Evolutionary conservation across 1,140 invertebrate species (phyloP).

Genomic region (Drosophila albomicans): DNA sequence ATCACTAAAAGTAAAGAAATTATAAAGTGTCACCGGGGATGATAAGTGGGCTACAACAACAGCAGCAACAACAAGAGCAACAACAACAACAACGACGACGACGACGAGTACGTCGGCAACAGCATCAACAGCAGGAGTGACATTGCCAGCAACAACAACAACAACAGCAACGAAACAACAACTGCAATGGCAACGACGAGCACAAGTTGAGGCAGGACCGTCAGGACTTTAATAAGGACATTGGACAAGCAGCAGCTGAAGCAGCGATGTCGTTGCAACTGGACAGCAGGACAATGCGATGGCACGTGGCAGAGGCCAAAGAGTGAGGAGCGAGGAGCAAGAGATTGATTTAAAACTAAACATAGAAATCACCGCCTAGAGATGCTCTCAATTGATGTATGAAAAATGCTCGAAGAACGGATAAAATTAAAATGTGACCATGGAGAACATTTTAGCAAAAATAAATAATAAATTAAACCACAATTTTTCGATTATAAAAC

Average conservation of each 20-base stretch:
- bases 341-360: conserved; percentile 53
- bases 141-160: conserved; percentile 53
- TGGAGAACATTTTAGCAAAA: not conserved
- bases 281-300: conserved; percentile 42
- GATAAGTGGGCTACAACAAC: conserved; percentile 83
- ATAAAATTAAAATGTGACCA: not conserved
- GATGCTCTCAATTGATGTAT: conserved; percentile 6
- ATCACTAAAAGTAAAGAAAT: conserved; percentile 85
- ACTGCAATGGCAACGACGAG: conserved; percentile 38
- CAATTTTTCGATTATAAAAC: not conserved
- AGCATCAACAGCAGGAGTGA: conserved; percentile 58
- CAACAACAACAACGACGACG: conserved; percentile 30
- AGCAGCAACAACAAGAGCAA: conserved; percentile 46
- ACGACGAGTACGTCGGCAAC: conserved; percentile 38
- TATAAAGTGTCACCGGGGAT: conserved; percentile 85
- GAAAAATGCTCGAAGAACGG: no score
- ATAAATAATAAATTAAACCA: not conserved
- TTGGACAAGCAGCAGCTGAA: conserved; percentile 60
- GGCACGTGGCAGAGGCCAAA: conserved; percentile 42
- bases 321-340: conserved; percentile 24
- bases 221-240: conserved; percentile 79
- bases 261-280: not conserved
- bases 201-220: conserved; percentile 75
- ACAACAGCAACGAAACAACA: conserved; percentile 49
- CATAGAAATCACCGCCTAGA: conserved; percentile 34